A percentile compares a stretch with the other conserved stretches of the same genome.
phyloP scores from a whole-genome alignment of 1,140 invertebrate species.

The Drosophila takahashii region DNA sequence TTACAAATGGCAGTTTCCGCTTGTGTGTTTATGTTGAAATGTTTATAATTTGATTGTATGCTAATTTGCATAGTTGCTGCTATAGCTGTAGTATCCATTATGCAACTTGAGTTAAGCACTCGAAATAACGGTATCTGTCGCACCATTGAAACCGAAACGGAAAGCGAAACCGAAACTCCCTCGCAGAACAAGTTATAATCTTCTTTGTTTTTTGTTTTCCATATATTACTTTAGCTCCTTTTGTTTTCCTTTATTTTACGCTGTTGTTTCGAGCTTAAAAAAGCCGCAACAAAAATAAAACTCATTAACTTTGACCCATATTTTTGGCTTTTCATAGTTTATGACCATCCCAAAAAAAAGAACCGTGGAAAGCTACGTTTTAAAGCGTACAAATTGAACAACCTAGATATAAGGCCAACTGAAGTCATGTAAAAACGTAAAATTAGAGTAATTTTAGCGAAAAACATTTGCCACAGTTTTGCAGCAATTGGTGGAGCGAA shows the following conservation, averaged over 20 bases:
- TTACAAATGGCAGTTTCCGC: constrained; percentile 63
- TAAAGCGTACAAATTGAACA: constrained; percentile 29
- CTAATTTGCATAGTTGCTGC: constrained; percentile 58
- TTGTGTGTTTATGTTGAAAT: constrained; percentile 69
- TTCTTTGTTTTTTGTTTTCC: constrained; percentile 21
- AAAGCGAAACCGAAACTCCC: constrained; percentile 40
- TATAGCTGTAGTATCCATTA: constrained; percentile 43
- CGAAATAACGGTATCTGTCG: constrained; percentile 46
- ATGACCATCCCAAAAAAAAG: constrained; percentile 18
- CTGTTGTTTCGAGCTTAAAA: constrained; percentile 37
- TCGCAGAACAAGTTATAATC: constrained; percentile 23
- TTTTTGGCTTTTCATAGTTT: constrained; percentile 46
- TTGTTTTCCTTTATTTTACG: constrained; percentile 35
- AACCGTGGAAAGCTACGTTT: constrained; percentile 23
- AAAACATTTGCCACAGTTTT: constrained; percentile 33
- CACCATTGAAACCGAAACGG: constrained; percentile 41
- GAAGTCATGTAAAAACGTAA: constrained; percentile 15
- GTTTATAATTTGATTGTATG: constrained; percentile 77
- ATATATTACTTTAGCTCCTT: constrained; percentile 35
- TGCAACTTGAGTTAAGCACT: constrained; percentile 48
- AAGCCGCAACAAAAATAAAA: constrained; percentile 43
- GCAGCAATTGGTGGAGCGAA: constrained; percentile 5
- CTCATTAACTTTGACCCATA: constrained; percentile 66
- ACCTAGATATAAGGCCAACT: background rate
- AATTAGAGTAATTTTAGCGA: constrained; percentile 33